Percentiles rank a stretch among this genome's conserved stretches.
Evolutionary conservation across 2,797 vertebrate species (phyloP).

Genomic region (Emydoidea blandingii): DNA sequence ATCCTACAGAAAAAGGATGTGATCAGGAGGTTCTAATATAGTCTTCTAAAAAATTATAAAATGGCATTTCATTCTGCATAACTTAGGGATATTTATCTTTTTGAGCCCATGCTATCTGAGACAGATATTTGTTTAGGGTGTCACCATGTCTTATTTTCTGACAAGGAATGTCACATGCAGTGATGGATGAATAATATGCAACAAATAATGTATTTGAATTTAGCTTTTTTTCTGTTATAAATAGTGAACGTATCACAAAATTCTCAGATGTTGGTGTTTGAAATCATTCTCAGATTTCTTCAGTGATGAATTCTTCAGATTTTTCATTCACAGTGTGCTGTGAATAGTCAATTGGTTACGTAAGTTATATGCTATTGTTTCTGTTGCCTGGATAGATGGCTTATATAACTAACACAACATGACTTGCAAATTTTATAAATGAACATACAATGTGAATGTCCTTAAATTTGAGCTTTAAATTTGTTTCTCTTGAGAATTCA

Average conservation of each 20-base stretch:
- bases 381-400: background rate
- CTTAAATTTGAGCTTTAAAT: background rate
- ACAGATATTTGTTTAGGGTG: background rate
- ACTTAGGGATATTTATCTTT: background rate
- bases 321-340: background rate
- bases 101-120: background rate
- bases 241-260: background rate
- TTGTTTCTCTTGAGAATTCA: background rate
- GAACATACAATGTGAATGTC: background rate
- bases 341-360: background rate
- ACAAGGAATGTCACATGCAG: background rate
- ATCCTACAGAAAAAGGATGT: background rate
- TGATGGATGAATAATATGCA: background rate
- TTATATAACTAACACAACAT: background rate
- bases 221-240: background rate
- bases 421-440: background rate
- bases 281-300: background rate
- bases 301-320: background rate
- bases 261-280: background rate
- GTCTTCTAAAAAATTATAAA: background rate
- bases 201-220: background rate
- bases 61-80: background rate
- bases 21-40: background rate
- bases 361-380: background rate
- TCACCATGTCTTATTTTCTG: background rate